These are phyloP conservation scores for Helicoverpa zea DNA, from an alignment of 1,140 invertebrate species.

Conservation along the genomic window DNA sequence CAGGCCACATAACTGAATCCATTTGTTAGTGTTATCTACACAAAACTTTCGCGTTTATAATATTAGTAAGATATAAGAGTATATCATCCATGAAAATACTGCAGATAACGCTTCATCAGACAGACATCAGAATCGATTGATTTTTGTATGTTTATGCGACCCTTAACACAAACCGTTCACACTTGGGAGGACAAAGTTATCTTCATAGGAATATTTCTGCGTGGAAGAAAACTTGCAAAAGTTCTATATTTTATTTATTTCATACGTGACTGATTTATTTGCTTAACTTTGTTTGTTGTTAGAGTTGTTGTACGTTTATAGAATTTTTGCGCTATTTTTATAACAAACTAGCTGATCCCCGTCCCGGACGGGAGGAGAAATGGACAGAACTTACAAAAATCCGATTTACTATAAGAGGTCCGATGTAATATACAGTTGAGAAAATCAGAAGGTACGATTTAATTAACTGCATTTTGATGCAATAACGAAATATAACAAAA, in stretches of 20 bases:
- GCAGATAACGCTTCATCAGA: too few relatives aligned
- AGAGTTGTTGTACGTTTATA: neutral
- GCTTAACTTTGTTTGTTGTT: conserved; percentile 8
- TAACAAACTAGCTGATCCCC: neutral
- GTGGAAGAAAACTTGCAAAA: neutral
- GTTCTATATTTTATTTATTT: conserved; percentile 20
- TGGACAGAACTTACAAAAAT: too few relatives aligned
- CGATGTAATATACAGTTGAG: too few relatives aligned
- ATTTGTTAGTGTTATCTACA: too few relatives aligned
- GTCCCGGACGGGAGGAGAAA: too few relatives aligned
- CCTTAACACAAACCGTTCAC: neutral
- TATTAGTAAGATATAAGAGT: too few relatives aligned
- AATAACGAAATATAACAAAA: neutral
- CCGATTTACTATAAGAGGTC: too few relatives aligned
- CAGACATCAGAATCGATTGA: too few relatives aligned
- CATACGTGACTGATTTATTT: conserved; percentile 40
- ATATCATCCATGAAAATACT: too few relatives aligned
- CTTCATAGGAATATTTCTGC: neutral
- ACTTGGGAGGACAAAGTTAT: conserved; percentile 17
- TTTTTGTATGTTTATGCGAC: too few relatives aligned
- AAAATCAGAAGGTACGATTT: neutral
- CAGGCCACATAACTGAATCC: too few relatives aligned
- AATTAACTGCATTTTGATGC: neutral
- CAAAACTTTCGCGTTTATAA: too few relatives aligned
- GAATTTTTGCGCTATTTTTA: neutral